These are phyloP conservation scores for Idris sp. DNA, from an alignment of 1,140 invertebrate genomes.

Conservation along the genomic window DNA sequence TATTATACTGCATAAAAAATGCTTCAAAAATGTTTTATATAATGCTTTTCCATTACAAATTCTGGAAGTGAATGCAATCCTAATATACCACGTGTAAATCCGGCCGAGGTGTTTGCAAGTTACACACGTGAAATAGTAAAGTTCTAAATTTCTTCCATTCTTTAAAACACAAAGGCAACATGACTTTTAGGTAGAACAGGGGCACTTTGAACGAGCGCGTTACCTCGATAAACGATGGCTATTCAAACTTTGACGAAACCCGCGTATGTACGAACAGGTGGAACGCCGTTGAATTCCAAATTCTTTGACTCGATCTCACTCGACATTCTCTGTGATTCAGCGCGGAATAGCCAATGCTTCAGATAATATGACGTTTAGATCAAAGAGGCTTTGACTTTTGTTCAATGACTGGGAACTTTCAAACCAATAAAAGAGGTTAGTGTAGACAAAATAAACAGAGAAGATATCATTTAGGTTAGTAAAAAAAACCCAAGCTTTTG, in stretches of 20 bases:
- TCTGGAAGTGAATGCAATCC: conserved; percentile 20
- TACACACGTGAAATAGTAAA: conserved; percentile 39
- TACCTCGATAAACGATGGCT: conserved; percentile 59
- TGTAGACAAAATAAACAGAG: conserved; percentile 15
- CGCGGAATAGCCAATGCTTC: conserved; percentile 51
- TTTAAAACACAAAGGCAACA: conserved; percentile 54
- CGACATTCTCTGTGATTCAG: conserved; percentile 54
- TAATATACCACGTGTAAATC: conserved; percentile 52
- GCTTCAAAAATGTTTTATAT: conserved; percentile 6
- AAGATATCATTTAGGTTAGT: conserved; percentile 27
- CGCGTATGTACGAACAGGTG: conserved; percentile 49
- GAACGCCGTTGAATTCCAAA: conserved; percentile 57
- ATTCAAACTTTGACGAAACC: conserved; percentile 55
- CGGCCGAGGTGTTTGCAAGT: conserved; percentile 38
- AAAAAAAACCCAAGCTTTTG: conserved; percentile 3
- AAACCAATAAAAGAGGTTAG: conserved; percentile 34
- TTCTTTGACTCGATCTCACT: conserved; percentile 59
- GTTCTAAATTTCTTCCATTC: conserved; percentile 42
- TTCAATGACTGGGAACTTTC: conserved; percentile 49
- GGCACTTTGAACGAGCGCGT: conserved; percentile 46
- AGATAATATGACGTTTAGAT: conserved; percentile 57
- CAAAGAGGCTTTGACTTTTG: conserved; percentile 47
- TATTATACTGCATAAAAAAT: too few species aligned
- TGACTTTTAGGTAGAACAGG: conserved; percentile 38
- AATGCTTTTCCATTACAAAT: conserved; percentile 25